A percentile compares a stretch with the other conserved stretches of the same genome.
These are phyloP conservation scores for Hyles vespertilio DNA, from an alignment of 1,140 invertebrate genomes.

Conservation along the genomic window DNA sequence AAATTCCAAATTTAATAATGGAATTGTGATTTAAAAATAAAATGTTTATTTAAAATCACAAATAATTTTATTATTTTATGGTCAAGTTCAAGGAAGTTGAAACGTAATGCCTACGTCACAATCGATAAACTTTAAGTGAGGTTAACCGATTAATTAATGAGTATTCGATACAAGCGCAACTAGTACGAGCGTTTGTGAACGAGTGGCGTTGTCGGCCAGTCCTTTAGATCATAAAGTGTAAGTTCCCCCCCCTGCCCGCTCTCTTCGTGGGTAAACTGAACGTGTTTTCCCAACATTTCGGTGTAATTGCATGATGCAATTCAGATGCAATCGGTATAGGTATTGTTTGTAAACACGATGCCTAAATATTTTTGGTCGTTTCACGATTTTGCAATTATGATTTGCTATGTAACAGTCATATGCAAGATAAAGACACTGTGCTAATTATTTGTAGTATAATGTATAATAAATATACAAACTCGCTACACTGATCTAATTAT, in stretches of 20 bases:
- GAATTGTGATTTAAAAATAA: background rate
- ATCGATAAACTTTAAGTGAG: conserved; percentile 1
- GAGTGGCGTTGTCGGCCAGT: conserved; percentile 32
- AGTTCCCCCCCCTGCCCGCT: conserved; percentile 32
- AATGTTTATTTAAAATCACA: background rate
- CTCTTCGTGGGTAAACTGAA: background rate
- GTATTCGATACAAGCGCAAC: conserved; percentile 2
- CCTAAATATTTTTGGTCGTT: no score
- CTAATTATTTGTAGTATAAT: no score
- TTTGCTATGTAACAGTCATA: no score
- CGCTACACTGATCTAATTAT: no score
- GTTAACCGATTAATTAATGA: conserved; percentile 1
- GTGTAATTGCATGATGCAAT: conserved; percentile 1
- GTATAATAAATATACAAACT: no score
- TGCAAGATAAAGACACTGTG: no score
- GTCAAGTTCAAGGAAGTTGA: no score
- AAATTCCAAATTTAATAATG: background rate
- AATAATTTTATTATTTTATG: no score
- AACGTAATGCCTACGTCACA: background rate
- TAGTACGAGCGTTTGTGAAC: conserved; percentile 28
- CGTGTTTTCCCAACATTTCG: background rate
- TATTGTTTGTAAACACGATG: background rate
- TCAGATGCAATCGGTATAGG: background rate
- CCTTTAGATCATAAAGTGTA: conserved; percentile 46
- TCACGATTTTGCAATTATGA: no score